Evolutionary conservation across 1,140 invertebrate species (phyloP).

Genomic region (Drosophila teissieri): DNA sequence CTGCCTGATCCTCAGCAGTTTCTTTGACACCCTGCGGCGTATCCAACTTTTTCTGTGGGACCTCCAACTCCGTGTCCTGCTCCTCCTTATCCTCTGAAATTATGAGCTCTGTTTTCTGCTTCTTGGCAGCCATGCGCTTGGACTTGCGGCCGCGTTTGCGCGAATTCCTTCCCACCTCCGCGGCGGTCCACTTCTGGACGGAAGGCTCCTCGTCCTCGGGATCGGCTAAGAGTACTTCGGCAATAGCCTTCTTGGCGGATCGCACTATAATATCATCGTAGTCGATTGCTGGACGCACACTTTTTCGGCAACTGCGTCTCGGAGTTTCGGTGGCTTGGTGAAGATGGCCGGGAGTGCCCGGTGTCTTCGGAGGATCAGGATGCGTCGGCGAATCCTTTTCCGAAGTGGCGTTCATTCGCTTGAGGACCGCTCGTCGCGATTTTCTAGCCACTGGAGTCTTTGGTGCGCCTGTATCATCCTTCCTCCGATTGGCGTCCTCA

Average conservation of each 20-base stretch:
- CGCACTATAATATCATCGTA: conserved; percentile 77
- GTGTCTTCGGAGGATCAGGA: conserved; percentile 10
- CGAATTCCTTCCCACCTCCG: conserved; percentile 57
- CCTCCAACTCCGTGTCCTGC: background rate
- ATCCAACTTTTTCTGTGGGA: background rate
- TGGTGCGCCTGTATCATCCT: background rate
- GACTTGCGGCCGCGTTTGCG: conserved; percentile 55
- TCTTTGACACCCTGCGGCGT: background rate
- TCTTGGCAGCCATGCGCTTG: conserved; percentile 23
- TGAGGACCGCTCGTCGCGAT: conserved; percentile 20
- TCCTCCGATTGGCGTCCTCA: conserved; percentile 14
- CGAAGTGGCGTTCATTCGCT: background rate
- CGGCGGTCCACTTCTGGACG: conserved; percentile 54
- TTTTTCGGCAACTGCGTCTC: conserved; percentile 68
- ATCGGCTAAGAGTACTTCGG: background rate
- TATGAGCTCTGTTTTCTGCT: background rate
- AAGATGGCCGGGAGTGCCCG: background rate
- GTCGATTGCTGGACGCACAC: conserved; percentile 64
- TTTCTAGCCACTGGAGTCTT: conserved; percentile 45
- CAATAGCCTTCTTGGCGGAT: conserved; percentile 43
- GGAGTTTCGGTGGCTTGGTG: conserved; percentile 50
- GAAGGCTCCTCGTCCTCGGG: conserved; percentile 1
- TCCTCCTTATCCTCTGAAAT: background rate
- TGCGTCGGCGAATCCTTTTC: background rate
- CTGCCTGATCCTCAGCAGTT: background rate